Evolutionary conservation across 2,888 invertebrate species (phyloP).

Genomic region (Mactromeris polynyma): DNA sequence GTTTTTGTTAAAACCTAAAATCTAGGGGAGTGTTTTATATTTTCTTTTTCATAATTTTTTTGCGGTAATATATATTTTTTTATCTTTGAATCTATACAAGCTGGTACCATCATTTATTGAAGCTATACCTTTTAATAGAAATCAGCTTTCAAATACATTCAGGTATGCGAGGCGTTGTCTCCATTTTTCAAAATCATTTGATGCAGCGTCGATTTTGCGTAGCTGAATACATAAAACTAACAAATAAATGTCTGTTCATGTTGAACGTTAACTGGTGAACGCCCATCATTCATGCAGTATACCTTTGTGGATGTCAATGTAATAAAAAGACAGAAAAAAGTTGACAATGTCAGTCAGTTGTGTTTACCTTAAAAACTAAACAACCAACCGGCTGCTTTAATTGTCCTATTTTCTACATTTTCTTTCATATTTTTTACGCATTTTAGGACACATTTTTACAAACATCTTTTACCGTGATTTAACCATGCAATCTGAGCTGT

Average conservation of each 20-base stretch:
- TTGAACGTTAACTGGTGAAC: slow-evolving; percentile 3
- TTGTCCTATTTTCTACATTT: not conserved
- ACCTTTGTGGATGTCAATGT: not conserved
- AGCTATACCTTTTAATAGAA: not conserved
- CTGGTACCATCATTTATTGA: not conserved
- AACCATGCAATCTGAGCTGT: too few relatives aligned
- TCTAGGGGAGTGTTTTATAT: too few relatives aligned
- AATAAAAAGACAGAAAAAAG: not conserved
- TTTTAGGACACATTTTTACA: too few relatives aligned
- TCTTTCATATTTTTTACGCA: too few relatives aligned
- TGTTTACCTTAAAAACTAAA: not conserved
- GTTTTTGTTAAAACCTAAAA: too few relatives aligned
- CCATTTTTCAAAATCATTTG: not conserved
- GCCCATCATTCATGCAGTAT: not conserved
- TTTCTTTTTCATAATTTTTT: too few relatives aligned
- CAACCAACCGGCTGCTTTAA: not conserved
- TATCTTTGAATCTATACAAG: not conserved
- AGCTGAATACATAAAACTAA: not conserved
- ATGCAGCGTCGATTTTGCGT: not conserved
- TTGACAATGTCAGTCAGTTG: not conserved
- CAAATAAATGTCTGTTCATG: slow-evolving; percentile 10
- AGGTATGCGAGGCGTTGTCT: slow-evolving; percentile 10
- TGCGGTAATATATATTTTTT: too few relatives aligned
- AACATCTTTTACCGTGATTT: too few relatives aligned
- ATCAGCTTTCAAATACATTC: not conserved